phyloP scores from a whole-genome alignment of 2,888 invertebrate genomes.

The Lasius platythorax region DNA sequence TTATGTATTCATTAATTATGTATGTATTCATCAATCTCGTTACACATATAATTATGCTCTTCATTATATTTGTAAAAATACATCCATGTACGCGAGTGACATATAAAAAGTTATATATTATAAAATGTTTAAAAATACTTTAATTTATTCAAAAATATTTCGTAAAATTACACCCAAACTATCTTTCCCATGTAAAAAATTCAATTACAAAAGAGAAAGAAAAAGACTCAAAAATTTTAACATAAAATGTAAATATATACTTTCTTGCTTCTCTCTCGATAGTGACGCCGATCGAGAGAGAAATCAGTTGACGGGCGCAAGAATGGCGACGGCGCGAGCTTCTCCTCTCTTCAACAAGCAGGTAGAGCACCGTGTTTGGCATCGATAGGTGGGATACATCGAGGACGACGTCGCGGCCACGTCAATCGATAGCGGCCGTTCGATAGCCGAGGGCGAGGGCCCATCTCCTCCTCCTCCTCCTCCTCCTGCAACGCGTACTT shows the following conservation, averaged over 20 bases:
- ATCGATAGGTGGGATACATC: slow-evolving; percentile 74
- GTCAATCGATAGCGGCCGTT: slow-evolving; percentile 67
- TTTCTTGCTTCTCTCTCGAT: not conserved
- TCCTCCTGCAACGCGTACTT: slow-evolving; percentile 75
- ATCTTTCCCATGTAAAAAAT: not conserved
- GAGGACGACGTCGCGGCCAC: slow-evolving; percentile 70
- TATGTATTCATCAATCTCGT: not conserved
- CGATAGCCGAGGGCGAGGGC: slow-evolving; percentile 78
- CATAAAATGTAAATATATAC: not conserved
- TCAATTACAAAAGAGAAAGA: not conserved
- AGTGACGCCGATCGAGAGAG: not conserved
- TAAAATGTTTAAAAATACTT: not conserved
- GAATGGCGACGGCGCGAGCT: slow-evolving; percentile 32
- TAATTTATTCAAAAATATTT: not conserved
- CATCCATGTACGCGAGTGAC: no score
- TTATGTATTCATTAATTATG: not conserved
- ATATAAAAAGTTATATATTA: not conserved
- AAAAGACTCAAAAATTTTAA: not conserved
- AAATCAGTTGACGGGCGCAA: slow-evolving; percentile 19
- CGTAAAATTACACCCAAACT: not conserved
- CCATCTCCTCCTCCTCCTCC: slow-evolving; percentile 69
- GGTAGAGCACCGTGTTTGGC: slow-evolving; percentile 60
- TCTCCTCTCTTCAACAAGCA: slow-evolving; percentile 50
- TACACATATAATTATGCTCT: not conserved
- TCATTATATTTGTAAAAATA: not conserved